Base-by-base conservation (phyloP, 2,888 invertebrate genomes). In the Polydrusus tereticollis region DNA sequence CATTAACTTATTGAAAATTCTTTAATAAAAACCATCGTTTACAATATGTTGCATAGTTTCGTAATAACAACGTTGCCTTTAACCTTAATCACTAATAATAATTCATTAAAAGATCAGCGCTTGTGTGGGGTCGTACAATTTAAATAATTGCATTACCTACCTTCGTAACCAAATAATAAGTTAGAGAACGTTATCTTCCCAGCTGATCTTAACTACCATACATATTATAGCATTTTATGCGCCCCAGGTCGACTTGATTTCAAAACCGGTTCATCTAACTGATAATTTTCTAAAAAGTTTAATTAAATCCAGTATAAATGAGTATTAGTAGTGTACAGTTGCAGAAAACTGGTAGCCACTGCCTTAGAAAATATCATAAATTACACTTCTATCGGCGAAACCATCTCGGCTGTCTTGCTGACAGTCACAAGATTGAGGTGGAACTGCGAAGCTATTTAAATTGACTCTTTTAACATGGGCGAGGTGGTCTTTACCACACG, bases 221-320 rank as follows among this genome's bases (percentile, higher is more conserved):
- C 41, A 26, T 20, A 36, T n/a, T n/a, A n/a, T 14, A 41, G 65
- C 29, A 20, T 58, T 47, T 50, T 60, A 68, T 64, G 23, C 36
- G 52, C 43, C 50, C 36, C 52, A 52, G 14, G 14, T 64, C 52
- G 52, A 64, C 45, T 29, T 36, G 33, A 36, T 38, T 64, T 38
- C 20, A 8, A 73, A 79, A 78, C 78, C 70, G 78, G 78, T 79
- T 78, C 69, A 72, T 74, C 71, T 77, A 79, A 79, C 77, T 78
- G 78, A 78, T 78, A 77, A 77, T 78, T 77, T 77, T 77, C 66
- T 58, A 78, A 77, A 77, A 77, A 77, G 59, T 73, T 76, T 78
- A 79, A 79, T 79, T 79, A 79, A 77, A 77, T 69, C 73, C 74
- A 62, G 58, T 66, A 71, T 76, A 77, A 76, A 76, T 75, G 74